A percentile compares a stretch with the other conserved stretches of the same genome.
Conservation (phyloP, 2,113 vertebrate genomes). For the Mesocricetus auratus region DNA sequence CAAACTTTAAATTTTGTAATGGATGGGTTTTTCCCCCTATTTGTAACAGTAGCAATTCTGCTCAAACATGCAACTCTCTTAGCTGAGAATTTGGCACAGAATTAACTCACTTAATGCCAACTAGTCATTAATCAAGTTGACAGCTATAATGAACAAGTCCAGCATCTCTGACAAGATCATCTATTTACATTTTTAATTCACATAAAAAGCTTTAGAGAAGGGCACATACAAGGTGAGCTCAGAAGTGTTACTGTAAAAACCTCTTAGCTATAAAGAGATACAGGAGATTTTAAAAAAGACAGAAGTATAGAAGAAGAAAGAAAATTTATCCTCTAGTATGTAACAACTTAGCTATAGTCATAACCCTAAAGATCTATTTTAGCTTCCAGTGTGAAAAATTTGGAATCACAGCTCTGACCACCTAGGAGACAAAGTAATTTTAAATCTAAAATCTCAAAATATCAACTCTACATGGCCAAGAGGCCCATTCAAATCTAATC, state of each 20-base stretch:
- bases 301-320: background rate
- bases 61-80: slow-evolving; percentile 43
- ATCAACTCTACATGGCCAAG: slow-evolving; percentile 55
- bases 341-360: background rate
- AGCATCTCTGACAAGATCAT: slow-evolving; percentile 78
- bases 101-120: slow-evolving; percentile 74
- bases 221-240: background rate
- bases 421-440: slow-evolving; percentile 67
- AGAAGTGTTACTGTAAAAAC: background rate
- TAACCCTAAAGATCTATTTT: slow-evolving; percentile 19
- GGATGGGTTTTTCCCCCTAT: background rate
- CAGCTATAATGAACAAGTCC: slow-evolving; percentile 75
- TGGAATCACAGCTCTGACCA: slow-evolving; percentile 61
- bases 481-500: slow-evolving; percentile 18
- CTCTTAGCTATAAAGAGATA: background rate
- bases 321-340: background rate
- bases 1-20: slow-evolving; percentile 38
- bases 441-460: slow-evolving; percentile 74
- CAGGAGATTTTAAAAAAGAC: background rate
- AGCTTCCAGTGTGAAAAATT: background rate
- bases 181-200: slow-evolving; percentile 61
- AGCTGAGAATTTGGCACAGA: slow-evolving; percentile 65
- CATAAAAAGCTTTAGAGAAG: slow-evolving; percentile 43
- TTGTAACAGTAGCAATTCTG: slow-evolving; percentile 67
- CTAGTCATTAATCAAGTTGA: slow-evolving; percentile 81